phyloP scores from a whole-genome alignment of 2,797 vertebrate genomes.

The Leptatherina wallacei region DNA sequence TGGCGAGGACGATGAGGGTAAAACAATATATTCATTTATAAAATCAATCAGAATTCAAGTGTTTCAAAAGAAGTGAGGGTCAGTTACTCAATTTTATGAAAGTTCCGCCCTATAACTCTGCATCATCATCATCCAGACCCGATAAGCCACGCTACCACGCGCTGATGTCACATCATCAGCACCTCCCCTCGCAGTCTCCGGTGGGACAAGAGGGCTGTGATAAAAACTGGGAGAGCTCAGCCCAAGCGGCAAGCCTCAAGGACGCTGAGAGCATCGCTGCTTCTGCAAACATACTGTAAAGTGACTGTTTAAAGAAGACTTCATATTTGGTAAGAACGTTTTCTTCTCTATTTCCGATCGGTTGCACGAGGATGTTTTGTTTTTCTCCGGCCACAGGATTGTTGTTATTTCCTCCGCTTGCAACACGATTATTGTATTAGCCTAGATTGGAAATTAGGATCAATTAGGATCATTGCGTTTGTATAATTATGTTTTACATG shows the following conservation, averaged over 20 bases:
- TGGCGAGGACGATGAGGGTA: too few relatives aligned
- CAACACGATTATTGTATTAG: not conserved
- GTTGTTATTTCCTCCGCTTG: not conserved
- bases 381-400: not conserved
- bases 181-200: constrained; percentile 21
- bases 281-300: not conserved
- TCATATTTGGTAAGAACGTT: constrained; percentile 45
- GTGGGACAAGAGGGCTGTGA: constrained; percentile 12
- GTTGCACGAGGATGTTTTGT: not conserved
- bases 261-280: not conserved
- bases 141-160: constrained; percentile 21
- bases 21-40: not conserved
- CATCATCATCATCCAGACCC: constrained; percentile 31
- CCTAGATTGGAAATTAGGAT: too few relatives aligned
- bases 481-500: not conserved
- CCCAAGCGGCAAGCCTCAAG: not conserved
- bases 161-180: constrained; percentile 48
- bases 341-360: not conserved
- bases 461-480: not conserved
- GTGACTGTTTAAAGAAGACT: not conserved
- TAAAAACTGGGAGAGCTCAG: constrained; percentile 48
- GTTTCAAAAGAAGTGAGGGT: not conserved
- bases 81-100: not conserved
- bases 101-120: constrained; percentile 47
- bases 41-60: not conserved